Evolutionary conservation across 2,113 vertebrate species (phyloP).

Genomic region (Hassar affinis): DNA sequence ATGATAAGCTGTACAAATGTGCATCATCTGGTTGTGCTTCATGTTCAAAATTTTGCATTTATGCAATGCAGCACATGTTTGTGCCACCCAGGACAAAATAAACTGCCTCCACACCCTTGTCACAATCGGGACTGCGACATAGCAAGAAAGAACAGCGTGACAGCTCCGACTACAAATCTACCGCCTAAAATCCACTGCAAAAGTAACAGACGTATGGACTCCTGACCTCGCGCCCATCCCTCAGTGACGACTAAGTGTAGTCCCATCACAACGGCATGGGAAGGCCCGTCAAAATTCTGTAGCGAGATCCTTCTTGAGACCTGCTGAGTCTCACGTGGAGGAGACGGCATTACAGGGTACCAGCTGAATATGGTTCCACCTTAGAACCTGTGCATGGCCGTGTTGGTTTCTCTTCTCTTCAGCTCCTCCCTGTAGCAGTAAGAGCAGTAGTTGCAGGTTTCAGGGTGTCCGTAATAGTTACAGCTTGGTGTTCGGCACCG

Average conservation of each 20-base stretch:
- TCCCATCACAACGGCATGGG: neutral
- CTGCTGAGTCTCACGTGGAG: slow-evolving; percentile 11
- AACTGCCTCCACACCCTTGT: slow-evolving; percentile 62
- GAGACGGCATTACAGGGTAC: slow-evolving; percentile 10
- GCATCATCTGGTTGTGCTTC: slow-evolving; percentile 62
- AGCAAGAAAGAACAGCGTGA: slow-evolving; percentile 43
- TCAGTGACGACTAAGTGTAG: slow-evolving; percentile 27
- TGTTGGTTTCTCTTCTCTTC: slow-evolving; percentile 78
- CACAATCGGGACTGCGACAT: slow-evolving; percentile 57
- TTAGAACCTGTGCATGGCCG: slow-evolving; percentile 86
- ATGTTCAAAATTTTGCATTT: slow-evolving; percentile 43
- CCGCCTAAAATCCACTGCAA: slow-evolving; percentile 68
- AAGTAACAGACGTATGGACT: slow-evolving; percentile 65
- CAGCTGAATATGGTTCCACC: slow-evolving; percentile 52
- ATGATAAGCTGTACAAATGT: slow-evolving; percentile 39
- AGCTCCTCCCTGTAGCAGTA: slow-evolving; percentile 91
- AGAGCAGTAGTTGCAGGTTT: slow-evolving; percentile 94
- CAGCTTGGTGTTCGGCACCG: slow-evolving; percentile 90
- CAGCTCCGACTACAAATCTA: slow-evolving; percentile 45
- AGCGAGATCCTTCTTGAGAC: slow-evolving; percentile 31
- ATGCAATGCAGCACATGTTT: slow-evolving; percentile 16
- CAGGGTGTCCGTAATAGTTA: slow-evolving; percentile 90
- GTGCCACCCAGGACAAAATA: neutral
- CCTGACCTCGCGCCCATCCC: slow-evolving; percentile 44
- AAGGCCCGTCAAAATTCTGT: slow-evolving; percentile 30